Percentiles rank a stretch among this genome's conserved stretches.
Conservation (phyloP, 1,140 invertebrate genomes). For the Spodoptera frugiperda region DNA sequence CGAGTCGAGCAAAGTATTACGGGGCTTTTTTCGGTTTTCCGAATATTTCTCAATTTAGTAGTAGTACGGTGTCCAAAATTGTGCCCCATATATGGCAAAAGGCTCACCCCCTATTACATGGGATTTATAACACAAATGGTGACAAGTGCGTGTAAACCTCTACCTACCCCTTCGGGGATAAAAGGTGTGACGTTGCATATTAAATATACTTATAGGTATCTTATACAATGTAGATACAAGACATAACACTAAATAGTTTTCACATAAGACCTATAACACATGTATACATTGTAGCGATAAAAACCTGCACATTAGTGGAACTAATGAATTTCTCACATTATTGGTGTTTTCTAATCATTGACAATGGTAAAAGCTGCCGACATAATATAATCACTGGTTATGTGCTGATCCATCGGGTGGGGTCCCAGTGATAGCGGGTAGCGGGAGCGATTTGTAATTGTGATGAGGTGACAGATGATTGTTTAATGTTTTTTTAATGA, state of each 20-base stretch:
- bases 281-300: background rate
- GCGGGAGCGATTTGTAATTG: background rate
- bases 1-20: too few relatives aligned
- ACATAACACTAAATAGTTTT: background rate
- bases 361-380: slow-evolving; percentile 50
- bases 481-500: background rate
- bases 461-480: background rate
- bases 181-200: too few relatives aligned
- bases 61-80: too few relatives aligned
- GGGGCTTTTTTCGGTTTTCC: too few relatives aligned
- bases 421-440: background rate
- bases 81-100: too few relatives aligned
- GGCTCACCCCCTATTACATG: too few relatives aligned
- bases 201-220: too few relatives aligned
- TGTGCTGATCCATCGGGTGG: slow-evolving; percentile 15
- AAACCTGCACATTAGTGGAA: slow-evolving; percentile 10
- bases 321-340: slow-evolving; percentile 48
- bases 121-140: too few relatives aligned
- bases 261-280: background rate
- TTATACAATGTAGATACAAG: background rate
- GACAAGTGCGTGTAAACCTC: too few relatives aligned
- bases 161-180: too few relatives aligned
- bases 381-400: slow-evolving; percentile 18
- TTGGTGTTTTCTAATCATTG: slow-evolving; percentile 53
- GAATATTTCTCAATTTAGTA: too few relatives aligned